Conservation (phyloP, 2,888 invertebrate genomes). For the Eremobia ochroleuca region DNA sequence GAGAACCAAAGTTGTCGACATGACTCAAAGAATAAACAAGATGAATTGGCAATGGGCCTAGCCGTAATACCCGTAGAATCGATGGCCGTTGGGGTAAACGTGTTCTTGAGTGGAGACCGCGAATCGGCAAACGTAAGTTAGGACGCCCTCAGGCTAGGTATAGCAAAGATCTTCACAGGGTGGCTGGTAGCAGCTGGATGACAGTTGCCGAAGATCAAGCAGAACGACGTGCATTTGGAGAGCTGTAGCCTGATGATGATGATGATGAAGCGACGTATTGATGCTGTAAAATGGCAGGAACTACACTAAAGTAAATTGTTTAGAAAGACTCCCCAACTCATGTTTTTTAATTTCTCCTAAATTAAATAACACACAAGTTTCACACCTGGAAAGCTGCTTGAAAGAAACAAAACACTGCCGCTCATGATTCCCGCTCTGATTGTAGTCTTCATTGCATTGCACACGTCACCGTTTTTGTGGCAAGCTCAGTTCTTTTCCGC, state of each 20-base stretch:
- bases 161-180: background rate
- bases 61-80: background rate
- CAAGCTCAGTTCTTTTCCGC: background rate
- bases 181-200: background rate
- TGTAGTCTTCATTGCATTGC: conserved; percentile 29
- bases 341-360: background rate
- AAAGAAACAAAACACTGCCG: conserved; percentile 22
- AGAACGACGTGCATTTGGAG: background rate
- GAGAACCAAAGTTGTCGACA: background rate
- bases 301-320: background rate
- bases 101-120: background rate
- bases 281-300: background rate
- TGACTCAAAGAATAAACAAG: background rate
- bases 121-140: background rate
- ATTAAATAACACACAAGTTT: background rate
- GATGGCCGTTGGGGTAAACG: background rate
- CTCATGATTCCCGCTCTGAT: conserved; percentile 7
- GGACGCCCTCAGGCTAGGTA: background rate
- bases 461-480: conserved; percentile 50
- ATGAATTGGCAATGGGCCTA: background rate
- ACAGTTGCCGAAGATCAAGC: background rate
- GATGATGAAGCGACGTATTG: background rate
- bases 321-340: background rate
- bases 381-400: background rate
- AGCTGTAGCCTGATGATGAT: background rate